Evolutionary conservation across 2,888 invertebrate genomes (phyloP).

Genomic region (Pyrochroa serraticornis): DNA sequence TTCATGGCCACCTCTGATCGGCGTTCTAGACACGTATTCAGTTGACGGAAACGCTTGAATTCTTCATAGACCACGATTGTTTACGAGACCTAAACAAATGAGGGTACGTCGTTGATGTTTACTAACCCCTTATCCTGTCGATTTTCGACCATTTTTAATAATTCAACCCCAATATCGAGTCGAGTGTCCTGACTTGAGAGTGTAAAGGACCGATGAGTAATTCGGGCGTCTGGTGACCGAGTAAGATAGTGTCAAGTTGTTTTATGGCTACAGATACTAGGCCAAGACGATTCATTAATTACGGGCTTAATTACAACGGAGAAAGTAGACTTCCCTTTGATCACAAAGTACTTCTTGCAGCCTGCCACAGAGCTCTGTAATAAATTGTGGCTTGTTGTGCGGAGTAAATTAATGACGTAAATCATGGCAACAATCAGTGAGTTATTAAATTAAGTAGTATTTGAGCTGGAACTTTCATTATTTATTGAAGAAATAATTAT

Average conservation of each 20-base stretch:
- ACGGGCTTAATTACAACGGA: conserved; percentile 49
- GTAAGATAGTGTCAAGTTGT: conserved; percentile 51
- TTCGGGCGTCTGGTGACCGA: conserved; percentile 34
- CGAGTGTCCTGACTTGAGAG: conserved; percentile 6
- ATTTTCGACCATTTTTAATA: too few species aligned
- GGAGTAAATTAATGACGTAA: conserved; percentile 12
- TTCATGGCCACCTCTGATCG: conserved; percentile 44
- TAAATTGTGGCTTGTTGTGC: conserved; percentile 10
- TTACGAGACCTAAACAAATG: conserved; percentile 42
- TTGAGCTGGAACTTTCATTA: conserved; percentile 4
- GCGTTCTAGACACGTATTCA: conserved; percentile 49
- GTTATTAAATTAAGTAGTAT: conserved; percentile 21
- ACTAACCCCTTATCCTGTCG: conserved; percentile 18
- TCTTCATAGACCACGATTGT: conserved; percentile 45
- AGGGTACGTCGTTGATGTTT: conserved; percentile 16
- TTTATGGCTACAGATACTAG: conserved; percentile 50
- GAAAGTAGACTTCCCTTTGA: conserved; percentile 39
- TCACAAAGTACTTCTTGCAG: conserved; percentile 15
- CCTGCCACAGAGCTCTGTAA: conserved; percentile 5
- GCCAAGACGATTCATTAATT: conserved; percentile 53
- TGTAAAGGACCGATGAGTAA: conserved; percentile 28
- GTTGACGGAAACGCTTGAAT: conserved; percentile 49
- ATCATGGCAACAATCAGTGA: conserved; percentile 12
- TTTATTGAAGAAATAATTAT: not conserved
- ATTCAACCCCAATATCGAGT: too few species aligned